phyloP scores from a whole-genome alignment of 2,113 vertebrate genomes.

The Laticauda laticaudata region DNA sequence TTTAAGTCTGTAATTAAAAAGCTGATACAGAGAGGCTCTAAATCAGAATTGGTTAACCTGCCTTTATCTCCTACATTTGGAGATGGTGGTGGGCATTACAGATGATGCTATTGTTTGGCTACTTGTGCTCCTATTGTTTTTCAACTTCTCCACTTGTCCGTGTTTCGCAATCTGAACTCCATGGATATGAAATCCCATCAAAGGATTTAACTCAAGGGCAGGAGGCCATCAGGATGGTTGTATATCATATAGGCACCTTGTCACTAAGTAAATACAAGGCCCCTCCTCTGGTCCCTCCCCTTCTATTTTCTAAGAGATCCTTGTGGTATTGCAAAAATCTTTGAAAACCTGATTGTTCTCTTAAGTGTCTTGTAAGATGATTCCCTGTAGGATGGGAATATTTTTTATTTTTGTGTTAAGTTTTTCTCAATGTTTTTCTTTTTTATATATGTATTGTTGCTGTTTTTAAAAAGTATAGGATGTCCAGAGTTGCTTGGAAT shows the following conservation, averaged over 20 bases:
- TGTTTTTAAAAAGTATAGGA: neutral
- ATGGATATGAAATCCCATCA: neutral
- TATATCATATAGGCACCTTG: neutral
- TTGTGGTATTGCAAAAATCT: neutral
- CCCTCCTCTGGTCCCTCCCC: neutral
- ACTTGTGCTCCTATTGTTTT: neutral
- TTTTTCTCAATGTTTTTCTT: neutral
- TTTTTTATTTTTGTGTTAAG: neutral
- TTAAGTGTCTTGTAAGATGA: neutral
- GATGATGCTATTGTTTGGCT: neutral
- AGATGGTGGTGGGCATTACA: neutral
- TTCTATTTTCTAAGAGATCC: neutral
- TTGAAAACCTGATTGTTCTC: neutral
- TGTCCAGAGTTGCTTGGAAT: neutral
- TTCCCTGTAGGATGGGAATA: neutral
- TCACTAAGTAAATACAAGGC: neutral
- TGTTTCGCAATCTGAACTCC: neutral
- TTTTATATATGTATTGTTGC: neutral
- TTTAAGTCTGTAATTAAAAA: conserved; percentile 32
- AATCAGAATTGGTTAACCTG: conserved; percentile 29
- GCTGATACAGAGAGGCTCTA: conserved; percentile 29
- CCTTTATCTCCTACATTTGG: conserved; percentile 3
- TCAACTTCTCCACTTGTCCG: neutral
- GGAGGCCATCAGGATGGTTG: neutral
- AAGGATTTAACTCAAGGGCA: neutral